Evolutionary conservation across 2,888 invertebrate species (phyloP).

Genomic region (Chloroclystis v-ata): DNA sequence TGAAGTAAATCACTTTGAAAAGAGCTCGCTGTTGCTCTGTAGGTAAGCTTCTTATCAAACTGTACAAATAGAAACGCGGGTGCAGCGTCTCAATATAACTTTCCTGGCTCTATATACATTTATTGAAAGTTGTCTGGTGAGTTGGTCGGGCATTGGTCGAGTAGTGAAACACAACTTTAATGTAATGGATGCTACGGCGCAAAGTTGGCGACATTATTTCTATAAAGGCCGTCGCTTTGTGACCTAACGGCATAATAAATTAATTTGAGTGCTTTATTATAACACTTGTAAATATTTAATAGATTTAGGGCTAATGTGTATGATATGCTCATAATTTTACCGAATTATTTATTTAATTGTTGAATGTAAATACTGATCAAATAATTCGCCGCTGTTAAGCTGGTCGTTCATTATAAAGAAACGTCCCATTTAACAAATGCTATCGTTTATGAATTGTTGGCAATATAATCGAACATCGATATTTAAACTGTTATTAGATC

Average conservation of each 20-base stretch:
- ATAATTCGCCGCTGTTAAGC: background rate
- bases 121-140: too few species aligned
- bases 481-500: conserved; percentile 44
- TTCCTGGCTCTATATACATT: too few species aligned
- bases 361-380: conserved; percentile 16
- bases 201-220: background rate
- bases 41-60: too few species aligned
- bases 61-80: too few species aligned
- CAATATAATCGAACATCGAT: conserved; percentile 17
- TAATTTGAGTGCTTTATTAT: conserved; percentile 5
- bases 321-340: conserved; percentile 36
- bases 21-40: too few species aligned
- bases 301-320: conserved; percentile 42
- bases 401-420: conserved; percentile 4
- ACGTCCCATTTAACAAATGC: background rate
- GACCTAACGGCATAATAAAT: conserved; percentile 1
- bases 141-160: background rate
- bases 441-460: conserved; percentile 1
- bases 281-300: conserved; percentile 42
- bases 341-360: conserved; percentile 32
- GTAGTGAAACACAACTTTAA: background rate
- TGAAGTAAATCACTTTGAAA: too few species aligned
- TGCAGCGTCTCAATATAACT: too few species aligned
- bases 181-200: background rate
- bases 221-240: background rate